Evolutionary conservation across 2,888 invertebrate species (phyloP), one percentile per base, ranked within the genome.

Genomic region (Orgyia antiqua): DNA sequence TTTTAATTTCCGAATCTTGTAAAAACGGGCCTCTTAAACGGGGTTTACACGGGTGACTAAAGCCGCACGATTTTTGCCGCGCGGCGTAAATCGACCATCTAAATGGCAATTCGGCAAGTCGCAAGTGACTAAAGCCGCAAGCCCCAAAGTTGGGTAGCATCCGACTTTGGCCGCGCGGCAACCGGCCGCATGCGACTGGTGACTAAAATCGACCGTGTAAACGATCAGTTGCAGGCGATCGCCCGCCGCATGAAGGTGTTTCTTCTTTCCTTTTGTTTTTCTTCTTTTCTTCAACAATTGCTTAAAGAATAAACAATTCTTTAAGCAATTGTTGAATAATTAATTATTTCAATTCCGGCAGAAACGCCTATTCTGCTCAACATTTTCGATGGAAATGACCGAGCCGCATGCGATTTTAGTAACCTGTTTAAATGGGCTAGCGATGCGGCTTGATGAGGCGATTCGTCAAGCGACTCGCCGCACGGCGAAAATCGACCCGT

Each of bases 401-500:
- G 18, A 18, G 18, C 18, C 18, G 18, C 18, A 18, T 18, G 18
- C 18, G 18, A 2, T 18, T 18, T 18, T 18, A 18, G 18, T 6
- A 6, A n/a, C n/a, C n/a, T n/a, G n/a, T n/a, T n/a, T n/a, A n/a
- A n/a, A 5, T 19, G 19, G 19, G 19, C 21, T 19, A 19, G 19
- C 19, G 19, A 19, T 19, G 19, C 19, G 19, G 19, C 19, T 19
- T 19, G 19, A 9, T 23, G 23, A 45, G 41, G 44, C 44, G 29
- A 51, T 47, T 45, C 3, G 43, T 42, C 39, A 48, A 50, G 52
- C 43, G 42, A 53, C 46, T 45, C 10, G 52, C 51, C 57, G 55
- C 53, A 62, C 54, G 53, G 54, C 55, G 50, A 58, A 58, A 58
- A 60, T 58, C 57, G 55, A 57, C 54, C 53, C 56, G 50, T 55